Evolutionary conservation across 2,113 vertebrate genomes (phyloP).

Genomic region (Eudorcas thomsonii): DNA sequence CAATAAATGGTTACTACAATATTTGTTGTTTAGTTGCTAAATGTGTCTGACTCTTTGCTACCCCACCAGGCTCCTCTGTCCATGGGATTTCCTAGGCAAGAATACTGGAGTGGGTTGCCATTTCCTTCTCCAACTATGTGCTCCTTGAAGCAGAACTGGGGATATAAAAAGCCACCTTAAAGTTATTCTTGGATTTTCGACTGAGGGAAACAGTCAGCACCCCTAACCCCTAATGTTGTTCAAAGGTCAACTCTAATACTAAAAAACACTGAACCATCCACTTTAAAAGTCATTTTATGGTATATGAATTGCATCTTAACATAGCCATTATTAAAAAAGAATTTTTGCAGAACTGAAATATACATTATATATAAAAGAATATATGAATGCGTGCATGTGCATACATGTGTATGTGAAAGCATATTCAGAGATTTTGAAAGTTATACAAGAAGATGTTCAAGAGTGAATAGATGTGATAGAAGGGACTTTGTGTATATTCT

Average conservation of each 20-base stretch:
- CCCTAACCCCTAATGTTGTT: neutral
- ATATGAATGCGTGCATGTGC: neutral
- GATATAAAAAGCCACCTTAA: neutral
- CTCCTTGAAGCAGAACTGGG: neutral
- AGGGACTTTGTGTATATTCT: neutral
- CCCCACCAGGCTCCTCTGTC: neutral
- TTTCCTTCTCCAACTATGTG: neutral
- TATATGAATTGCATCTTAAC: neutral
- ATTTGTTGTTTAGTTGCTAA: neutral
- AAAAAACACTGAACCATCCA: neutral
- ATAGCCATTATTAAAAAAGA: neutral
- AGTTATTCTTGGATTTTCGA: neutral
- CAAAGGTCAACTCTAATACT: neutral
- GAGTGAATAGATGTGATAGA: neutral
- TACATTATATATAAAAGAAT: neutral
- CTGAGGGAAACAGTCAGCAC: neutral
- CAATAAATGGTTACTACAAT: neutral
- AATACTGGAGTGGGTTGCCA: neutral
- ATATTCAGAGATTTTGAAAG: neutral
- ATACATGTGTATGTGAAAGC: neutral
- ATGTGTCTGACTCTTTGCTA: neutral
- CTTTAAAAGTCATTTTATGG: neutral
- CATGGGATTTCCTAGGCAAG: neutral
- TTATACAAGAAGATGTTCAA: neutral
- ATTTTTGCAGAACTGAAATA: neutral